phyloP scores from a whole-genome alignment of 2,888 invertebrate genomes.

The Synergus itoensis region DNA sequence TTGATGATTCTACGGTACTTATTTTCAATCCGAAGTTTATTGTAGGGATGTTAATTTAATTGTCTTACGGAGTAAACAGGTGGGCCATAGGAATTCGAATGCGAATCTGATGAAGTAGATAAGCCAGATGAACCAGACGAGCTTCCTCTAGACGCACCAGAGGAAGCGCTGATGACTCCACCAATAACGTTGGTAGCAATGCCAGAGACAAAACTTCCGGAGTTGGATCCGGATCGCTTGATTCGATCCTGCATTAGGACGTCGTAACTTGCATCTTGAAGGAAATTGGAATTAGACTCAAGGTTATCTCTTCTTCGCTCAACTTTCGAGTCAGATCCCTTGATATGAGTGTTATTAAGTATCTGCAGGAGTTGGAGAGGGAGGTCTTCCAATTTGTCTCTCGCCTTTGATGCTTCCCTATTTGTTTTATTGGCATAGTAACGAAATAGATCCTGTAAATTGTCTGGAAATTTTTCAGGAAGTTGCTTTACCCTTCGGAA shows the following conservation, averaged over 20 bases:
- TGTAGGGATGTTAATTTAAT: not conserved
- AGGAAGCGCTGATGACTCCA: slow-evolving; percentile 70
- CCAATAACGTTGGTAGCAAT: slow-evolving; percentile 71
- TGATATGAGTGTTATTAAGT: slow-evolving; percentile 43
- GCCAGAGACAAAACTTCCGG: slow-evolving; percentile 68
- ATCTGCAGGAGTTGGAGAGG: slow-evolving; percentile 53
- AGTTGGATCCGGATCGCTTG: slow-evolving; percentile 57
- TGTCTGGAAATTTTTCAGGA: slow-evolving; percentile 41
- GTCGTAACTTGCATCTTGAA: slow-evolving; percentile 63
- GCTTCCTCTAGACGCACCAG: slow-evolving; percentile 66
- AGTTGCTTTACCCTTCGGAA: slow-evolving; percentile 60
- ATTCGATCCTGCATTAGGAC: slow-evolving; percentile 64
- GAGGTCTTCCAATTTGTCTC: slow-evolving; percentile 51
- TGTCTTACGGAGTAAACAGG: slow-evolving; percentile 52
- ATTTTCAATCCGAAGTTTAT: not conserved
- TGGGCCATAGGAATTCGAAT: slow-evolving; percentile 59
- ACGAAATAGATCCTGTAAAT: slow-evolving; percentile 18
- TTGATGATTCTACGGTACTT: no score
- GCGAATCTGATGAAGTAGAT: slow-evolving; percentile 66
- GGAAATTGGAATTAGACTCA: slow-evolving; percentile 54
- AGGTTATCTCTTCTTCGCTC: slow-evolving; percentile 60
- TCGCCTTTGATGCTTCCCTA: slow-evolving; percentile 35
- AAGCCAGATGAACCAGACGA: slow-evolving; percentile 50
- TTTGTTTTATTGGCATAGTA: slow-evolving; percentile 28
- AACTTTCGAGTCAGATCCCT: slow-evolving; percentile 47